A percentile compares a stretch with the other conserved stretches of the same genome.
phyloP scores from a whole-genome alignment of 2,113 vertebrate genomes.

The Anguilla japonica region DNA sequence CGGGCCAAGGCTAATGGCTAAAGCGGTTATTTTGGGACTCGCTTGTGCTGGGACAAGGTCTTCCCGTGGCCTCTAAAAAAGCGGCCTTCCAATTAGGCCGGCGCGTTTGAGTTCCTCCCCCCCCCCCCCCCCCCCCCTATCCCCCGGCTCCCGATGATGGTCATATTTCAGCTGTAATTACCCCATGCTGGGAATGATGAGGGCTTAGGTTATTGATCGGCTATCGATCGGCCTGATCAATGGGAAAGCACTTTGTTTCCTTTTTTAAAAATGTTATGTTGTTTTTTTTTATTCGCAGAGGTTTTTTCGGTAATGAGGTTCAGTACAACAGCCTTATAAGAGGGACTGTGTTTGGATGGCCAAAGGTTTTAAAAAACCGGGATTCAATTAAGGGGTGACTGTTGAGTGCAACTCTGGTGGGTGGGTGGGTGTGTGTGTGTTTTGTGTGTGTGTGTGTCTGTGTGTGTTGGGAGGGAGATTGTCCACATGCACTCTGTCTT shows the following conservation, averaged over 20 bases:
- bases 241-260: conserved; percentile 73
- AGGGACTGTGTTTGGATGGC: conserved; percentile 40
- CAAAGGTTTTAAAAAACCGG: conserved; percentile 45
- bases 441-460: neutral
- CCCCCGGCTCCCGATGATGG: conserved; percentile 57
- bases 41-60: conserved; percentile 50
- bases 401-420: too few species aligned
- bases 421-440: neutral
- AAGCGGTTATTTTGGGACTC: conserved; percentile 63
- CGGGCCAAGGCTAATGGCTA: conserved; percentile 64
- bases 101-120: conserved; percentile 64
- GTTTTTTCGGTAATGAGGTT: conserved; percentile 54
- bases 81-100: conserved; percentile 68
- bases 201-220: conserved; percentile 75
- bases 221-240: conserved; percentile 73
- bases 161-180: conserved; percentile 76
- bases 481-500: too few species aligned
- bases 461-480: too few species aligned
- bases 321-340: conserved; percentile 51
- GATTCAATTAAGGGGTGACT: conserved; percentile 42
- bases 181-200: conserved; percentile 71
- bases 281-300: conserved; percentile 36
- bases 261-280: conserved; percentile 65
- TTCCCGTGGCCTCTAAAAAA: conserved; percentile 51
- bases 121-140: conserved; percentile 26